Evolutionary conservation across 2,888 invertebrate species (phyloP).

Genomic region (Apantesis nais): DNA sequence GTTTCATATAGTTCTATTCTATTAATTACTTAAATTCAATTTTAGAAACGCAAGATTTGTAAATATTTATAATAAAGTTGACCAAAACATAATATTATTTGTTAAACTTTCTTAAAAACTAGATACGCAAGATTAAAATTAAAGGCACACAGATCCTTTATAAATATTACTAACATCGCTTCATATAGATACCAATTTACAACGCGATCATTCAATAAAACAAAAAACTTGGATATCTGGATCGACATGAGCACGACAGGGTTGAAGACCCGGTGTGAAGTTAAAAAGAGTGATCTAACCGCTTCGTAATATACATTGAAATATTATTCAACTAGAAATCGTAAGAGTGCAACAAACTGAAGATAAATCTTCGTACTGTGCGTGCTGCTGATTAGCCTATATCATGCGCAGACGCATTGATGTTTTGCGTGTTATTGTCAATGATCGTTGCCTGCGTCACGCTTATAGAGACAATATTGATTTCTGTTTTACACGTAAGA

Average conservation of each 20-base stretch:
- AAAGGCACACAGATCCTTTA: background rate
- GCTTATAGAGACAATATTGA: conserved; percentile 29
- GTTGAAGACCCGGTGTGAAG: background rate
- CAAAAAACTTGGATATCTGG: background rate
- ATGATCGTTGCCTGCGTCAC: conserved; percentile 37
- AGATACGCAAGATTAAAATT: background rate
- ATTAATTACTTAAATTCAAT: background rate
- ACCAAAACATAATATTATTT: background rate
- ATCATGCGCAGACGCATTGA: conserved; percentile 20
- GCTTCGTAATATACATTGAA: background rate
- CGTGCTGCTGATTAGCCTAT: conserved; percentile 37
- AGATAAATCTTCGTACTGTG: conserved; percentile 37
- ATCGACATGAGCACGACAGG: background rate
- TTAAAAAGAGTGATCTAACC: background rate
- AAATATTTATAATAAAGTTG: background rate
- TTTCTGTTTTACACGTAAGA: conserved; percentile 12
- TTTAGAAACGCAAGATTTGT: background rate
- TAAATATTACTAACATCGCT: background rate
- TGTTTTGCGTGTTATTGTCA: conserved; percentile 34
- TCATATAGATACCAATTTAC: background rate
- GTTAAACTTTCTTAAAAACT: background rate
- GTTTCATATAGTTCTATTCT: background rate
- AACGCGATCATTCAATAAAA: background rate
- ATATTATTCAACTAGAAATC: conserved; percentile 24
- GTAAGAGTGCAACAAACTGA: conserved; percentile 38